phyloP scores from a whole-genome alignment of 2,797 vertebrate species.

The Ispidina picta region DNA sequence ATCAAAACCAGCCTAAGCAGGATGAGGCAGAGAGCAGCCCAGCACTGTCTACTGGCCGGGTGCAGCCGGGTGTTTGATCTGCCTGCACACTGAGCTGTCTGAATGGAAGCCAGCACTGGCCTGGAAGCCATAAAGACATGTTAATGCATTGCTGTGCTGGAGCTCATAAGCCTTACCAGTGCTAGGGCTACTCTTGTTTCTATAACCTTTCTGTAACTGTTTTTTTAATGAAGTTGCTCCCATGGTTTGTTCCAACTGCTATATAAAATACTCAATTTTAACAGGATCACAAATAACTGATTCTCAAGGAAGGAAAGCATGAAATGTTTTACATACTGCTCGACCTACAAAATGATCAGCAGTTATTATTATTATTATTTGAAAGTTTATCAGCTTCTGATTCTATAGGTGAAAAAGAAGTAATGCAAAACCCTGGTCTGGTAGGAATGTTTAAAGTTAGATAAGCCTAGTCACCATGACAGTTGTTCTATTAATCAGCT shows the following conservation, averaged over 20 bases:
- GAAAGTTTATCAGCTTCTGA: neutral
- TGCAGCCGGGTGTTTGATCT: conserved; percentile 59
- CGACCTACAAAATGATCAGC: neutral
- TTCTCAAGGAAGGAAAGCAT: neutral
- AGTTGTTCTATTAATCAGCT: neutral
- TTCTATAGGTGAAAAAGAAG: neutral
- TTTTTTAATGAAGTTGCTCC: conserved; percentile 39
- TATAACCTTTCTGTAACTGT: conserved; percentile 26
- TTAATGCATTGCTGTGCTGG: conserved; percentile 32
- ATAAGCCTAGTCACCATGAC: neutral
- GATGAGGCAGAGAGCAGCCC: conserved; percentile 40
- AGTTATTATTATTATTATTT: neutral
- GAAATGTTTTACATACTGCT: neutral
- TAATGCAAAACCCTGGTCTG: neutral
- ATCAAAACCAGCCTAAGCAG: conserved; percentile 40
- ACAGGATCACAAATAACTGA: neutral
- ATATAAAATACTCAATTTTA: conserved; percentile 6
- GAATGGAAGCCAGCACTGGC: conserved; percentile 45
- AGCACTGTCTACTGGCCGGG: conserved; percentile 26
- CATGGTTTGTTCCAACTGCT: conserved; percentile 29
- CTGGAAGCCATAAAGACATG: conserved; percentile 59
- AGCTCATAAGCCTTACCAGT: conserved; percentile 31
- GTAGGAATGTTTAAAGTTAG: fast-evolving
- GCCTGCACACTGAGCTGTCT: conserved; percentile 46
- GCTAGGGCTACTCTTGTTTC: conserved; percentile 49